Evolutionary conservation across 2,113 vertebrate genomes (phyloP).

Genomic region (Ranitomeya variabilis): DNA sequence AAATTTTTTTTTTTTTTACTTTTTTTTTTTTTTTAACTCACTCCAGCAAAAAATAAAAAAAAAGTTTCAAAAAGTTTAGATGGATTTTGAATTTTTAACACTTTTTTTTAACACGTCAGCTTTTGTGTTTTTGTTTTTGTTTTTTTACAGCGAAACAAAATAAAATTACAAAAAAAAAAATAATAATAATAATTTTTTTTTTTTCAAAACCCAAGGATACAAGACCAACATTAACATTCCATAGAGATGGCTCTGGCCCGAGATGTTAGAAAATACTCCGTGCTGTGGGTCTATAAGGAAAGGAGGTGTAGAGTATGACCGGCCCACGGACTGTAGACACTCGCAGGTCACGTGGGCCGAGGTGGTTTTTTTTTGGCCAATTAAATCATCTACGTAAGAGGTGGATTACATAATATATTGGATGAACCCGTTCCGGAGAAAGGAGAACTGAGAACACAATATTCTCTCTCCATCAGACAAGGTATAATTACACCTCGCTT

Average conservation of each 20-base stretch:
- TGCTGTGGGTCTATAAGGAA: not conserved
- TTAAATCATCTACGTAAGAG: not conserved
- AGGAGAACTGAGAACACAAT: not conserved
- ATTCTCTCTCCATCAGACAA: slow-evolving; percentile 31
- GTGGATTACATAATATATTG: slow-evolving; percentile 22
- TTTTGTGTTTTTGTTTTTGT: not conserved
- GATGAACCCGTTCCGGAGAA: not conserved
- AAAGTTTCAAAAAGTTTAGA: slow-evolving; percentile 6
- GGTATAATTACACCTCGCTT: slow-evolving; percentile 25
- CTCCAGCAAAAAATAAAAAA: not conserved
- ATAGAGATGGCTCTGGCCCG: slow-evolving; percentile 29
- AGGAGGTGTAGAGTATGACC: not conserved
- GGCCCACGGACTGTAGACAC: not conserved
- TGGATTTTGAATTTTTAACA: slow-evolving; percentile 53
- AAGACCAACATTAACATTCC: slow-evolving; percentile 44
- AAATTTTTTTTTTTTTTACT: not conserved
- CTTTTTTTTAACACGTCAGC: slow-evolving; percentile 20
- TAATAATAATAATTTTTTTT: not conserved
- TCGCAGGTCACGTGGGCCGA: not conserved
- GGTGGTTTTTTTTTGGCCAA: not conserved
- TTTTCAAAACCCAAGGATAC: not conserved
- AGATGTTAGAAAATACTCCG: not conserved
- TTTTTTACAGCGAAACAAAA: slow-evolving; percentile 45
- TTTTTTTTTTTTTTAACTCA: not conserved
- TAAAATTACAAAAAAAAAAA: slow-evolving; percentile 3